These are phyloP conservation scores for Callionymus lyra DNA, from an alignment of 2,113 vertebrate species.

Conservation along the genomic window DNA sequence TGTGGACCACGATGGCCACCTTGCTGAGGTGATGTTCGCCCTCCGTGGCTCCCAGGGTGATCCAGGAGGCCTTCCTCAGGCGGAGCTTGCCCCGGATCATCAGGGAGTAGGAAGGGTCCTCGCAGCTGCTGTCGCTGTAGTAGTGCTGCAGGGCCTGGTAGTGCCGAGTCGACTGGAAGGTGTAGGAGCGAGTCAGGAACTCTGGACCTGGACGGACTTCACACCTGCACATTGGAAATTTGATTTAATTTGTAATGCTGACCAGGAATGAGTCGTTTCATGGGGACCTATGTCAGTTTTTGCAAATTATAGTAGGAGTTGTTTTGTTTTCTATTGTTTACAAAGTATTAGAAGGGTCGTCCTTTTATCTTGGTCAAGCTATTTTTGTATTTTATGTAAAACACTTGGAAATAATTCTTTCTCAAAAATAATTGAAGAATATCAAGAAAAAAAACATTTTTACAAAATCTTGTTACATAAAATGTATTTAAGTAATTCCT, in stretches of 20 bases:
- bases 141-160: slow-evolving; percentile 85
- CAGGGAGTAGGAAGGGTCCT: slow-evolving; percentile 75
- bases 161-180: slow-evolving; percentile 74
- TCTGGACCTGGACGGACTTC: slow-evolving; percentile 84
- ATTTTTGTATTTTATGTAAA: too few species aligned
- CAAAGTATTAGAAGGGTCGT: too few species aligned
- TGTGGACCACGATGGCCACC: slow-evolving; percentile 80
- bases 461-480: too few species aligned
- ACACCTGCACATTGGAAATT: slow-evolving; percentile 62
- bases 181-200: slow-evolving; percentile 83
- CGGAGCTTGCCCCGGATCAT: slow-evolving; percentile 79
- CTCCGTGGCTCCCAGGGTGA: slow-evolving; percentile 78
- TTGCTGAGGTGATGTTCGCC: slow-evolving; percentile 79
- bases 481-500: too few species aligned
- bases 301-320: too few species aligned
- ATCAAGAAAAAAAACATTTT: too few species aligned
- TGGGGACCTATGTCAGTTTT: too few species aligned
- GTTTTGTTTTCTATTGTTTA: too few species aligned
- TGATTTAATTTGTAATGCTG: neutral
- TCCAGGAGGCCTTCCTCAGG: slow-evolving; percentile 82
- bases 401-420: too few species aligned
- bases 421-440: too few species aligned
- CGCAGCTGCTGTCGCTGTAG: slow-evolving; percentile 75
- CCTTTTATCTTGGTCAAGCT: too few species aligned
- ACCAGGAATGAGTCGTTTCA: too few species aligned